Evolutionary conservation across 2,797 vertebrate species (phyloP), one percentile per base, ranked within the genome.

Genomic region (Notamacropus eugenii): DNA sequence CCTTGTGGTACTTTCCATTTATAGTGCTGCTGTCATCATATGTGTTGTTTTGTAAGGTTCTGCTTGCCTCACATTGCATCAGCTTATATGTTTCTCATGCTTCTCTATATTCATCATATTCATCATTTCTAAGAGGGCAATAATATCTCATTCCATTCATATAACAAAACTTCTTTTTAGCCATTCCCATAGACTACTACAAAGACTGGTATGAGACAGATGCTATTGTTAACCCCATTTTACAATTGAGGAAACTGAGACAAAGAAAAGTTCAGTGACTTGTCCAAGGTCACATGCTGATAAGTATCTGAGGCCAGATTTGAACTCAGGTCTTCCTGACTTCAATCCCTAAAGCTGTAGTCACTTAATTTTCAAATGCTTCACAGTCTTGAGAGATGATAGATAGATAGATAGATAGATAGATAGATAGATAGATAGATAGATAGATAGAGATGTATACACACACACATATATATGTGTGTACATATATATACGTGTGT

Each of bases 381-480:
- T 87, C 46, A 87, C 13, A 9, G 67, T 40, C 62, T 67, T 67
- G 29, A 34, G 59, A 59, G 22, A 56, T 56, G 56, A 55, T 55
- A 55, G 55, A 55, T 55, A 55, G 55, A 55, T 55, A n/a, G n/a
- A n/a, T 55, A 55, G 54, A 55, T 14, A 55, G 54, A 54, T 54
- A 54, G 54, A 55, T 55, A 55, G 10, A 55, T 55, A 55, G 54
- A 55, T 14, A 55, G 54, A 54, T 55, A 55, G 54, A 55, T 14
- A 55, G 54, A 54, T 54, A 54, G 54, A 55, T 55, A 55, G 10
- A 55, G 22, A 57, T 6, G 12, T 4, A 13, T 31, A 4, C 4
- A 12, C 2, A 40, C 0, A n/a, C 5, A 6, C 4, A 19, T n/a
- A n/a, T 11, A 19, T 19, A 22, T n/a, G 8, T 1, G 0, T 62